Conservation (phyloP, 2,113 vertebrate genomes). For the Daboia siamensis region DNA sequence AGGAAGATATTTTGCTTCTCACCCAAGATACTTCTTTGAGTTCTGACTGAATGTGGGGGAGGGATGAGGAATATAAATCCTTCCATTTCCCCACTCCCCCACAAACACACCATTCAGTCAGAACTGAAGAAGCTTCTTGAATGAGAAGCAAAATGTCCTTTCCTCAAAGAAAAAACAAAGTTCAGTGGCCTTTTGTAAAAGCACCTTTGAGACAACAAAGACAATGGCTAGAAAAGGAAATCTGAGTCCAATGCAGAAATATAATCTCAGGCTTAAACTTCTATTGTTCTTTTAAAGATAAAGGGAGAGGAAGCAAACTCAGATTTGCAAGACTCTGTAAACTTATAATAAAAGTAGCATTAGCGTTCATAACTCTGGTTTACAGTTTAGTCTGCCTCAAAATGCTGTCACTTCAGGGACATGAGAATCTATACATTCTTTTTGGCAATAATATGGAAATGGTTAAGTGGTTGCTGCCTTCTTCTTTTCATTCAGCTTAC, state of each 20-base stretch:
- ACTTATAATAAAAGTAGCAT: neutral
- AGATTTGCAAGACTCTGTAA: neutral
- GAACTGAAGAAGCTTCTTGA: neutral
- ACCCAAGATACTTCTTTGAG: no score
- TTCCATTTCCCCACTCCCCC: neutral
- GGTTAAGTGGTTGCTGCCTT: neutral
- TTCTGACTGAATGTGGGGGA: no score
- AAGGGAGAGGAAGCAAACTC: neutral
- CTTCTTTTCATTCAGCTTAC: neutral
- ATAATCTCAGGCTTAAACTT: neutral
- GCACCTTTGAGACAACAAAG: neutral
- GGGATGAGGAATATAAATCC: neutral
- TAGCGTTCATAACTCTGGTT: neutral
- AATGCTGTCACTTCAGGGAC: neutral
- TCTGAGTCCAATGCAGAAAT: neutral
- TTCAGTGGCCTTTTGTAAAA: neutral
- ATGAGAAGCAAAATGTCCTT: neutral
- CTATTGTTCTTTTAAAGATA: neutral
- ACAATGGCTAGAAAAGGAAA: neutral
- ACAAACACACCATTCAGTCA: neutral
- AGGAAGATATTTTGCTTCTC: no score
- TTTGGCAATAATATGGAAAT: neutral
- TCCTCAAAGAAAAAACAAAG: neutral
- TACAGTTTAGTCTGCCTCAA: neutral
- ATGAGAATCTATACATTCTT: neutral